Evolutionary conservation across 2,888 invertebrate species (phyloP), one percentile per base, ranked within the genome.

Genomic region (Lasius fuliginosus): DNA sequence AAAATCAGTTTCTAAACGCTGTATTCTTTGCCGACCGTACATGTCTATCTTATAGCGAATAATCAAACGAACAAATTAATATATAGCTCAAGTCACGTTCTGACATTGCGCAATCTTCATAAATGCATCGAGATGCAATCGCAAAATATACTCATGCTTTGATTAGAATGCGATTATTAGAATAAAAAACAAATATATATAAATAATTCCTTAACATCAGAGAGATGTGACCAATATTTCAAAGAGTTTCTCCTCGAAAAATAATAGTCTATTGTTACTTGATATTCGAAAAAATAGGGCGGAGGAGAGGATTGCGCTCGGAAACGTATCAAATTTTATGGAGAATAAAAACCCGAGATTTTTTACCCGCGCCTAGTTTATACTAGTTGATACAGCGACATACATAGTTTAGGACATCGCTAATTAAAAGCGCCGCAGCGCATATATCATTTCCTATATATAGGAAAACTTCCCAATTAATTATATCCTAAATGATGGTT

Each of bases 301-400:
- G 30, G 33, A 30, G 30, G 11, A 30, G 1, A n/a, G n/a, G 18
- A 30, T 68, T 18, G 5, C 12, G 18, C 30, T 4, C 9, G 11
- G 11, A 53, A 49, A 27, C n/a, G 30, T 30, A 30, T 33, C 18
- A 33, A 68, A 69, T 53, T 53, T n/a, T 53, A 53, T 46, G 15
- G n/a, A n/a, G 5, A 42, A 11, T 53, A 9, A 36, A 79, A 58
- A 36, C 23, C 15, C 71, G 60, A 79, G 46, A 46, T 79, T 60
- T 53, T 18, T 53, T 53, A 71, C 5, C n/a, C 27, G 40, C 40
- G 33, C 5, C 27, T 71, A 71, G 46, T 79, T 79, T 27, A 68
- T 12, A 53, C 73, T 82, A 82, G 46, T 49, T 81, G 58, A 58
- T 67, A 64, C 60, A 84, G 75, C 65, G 82, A 75, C 62, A 11